Evolutionary conservation across 2,113 vertebrate species (phyloP).

Genomic region (Tachysurus vachellii): DNA sequence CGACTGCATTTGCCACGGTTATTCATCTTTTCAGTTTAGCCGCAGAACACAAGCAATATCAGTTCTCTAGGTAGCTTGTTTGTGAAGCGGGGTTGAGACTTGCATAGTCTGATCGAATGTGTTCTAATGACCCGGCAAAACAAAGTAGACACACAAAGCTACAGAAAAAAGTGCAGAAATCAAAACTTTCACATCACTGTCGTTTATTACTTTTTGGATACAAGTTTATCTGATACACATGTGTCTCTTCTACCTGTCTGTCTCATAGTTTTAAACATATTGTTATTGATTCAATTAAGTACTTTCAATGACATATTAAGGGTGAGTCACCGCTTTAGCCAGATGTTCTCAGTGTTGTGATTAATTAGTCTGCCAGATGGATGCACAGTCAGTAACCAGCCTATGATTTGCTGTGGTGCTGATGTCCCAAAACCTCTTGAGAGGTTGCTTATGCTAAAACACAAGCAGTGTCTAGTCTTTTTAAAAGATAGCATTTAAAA

Average conservation of each 20-base stretch:
- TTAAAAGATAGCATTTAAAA: not conserved
- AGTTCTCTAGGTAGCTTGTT: not conserved
- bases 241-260: not conserved
- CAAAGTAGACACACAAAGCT: not conserved
- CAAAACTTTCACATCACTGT: not conserved
- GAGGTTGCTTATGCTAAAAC: not conserved
- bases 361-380: not conserved
- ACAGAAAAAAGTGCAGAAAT: not conserved
- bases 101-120: slow-evolving; percentile 7
- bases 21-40: not conserved
- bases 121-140: not conserved
- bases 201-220: not conserved
- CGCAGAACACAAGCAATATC: not conserved
- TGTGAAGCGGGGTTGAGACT: slow-evolving; percentile 4
- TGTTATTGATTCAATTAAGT: not conserved
- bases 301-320: not conserved
- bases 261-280: not conserved
- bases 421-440: not conserved
- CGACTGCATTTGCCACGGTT: not conserved
- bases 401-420: not conserved
- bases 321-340: not conserved
- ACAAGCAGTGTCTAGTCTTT: not conserved
- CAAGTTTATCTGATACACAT: not conserved
- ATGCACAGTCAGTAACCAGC: not conserved
- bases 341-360: slow-evolving; percentile 5